phyloP scores from a whole-genome alignment of 1,140 invertebrate genomes.

The Phocides pigmalion region DNA sequence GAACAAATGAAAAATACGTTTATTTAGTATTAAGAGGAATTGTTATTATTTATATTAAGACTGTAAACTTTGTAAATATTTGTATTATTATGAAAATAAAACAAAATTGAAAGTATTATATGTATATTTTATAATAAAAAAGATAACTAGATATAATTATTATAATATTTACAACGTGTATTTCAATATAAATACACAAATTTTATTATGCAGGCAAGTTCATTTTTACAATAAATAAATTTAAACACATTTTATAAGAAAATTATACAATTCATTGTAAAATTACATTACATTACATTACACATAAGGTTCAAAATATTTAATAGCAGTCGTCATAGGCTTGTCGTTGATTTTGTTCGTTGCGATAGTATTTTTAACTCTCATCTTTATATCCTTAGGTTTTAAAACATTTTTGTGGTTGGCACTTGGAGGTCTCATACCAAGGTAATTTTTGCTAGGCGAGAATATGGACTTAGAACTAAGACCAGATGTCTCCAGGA shows the following conservation, averaged over 20 bases:
- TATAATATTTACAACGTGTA: conserved; percentile 70
- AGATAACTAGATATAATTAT: conserved; percentile 56
- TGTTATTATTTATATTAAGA: neutral
- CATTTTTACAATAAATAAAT: conserved; percentile 80
- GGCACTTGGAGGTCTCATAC: conserved; percentile 84
- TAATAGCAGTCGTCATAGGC: conserved; percentile 82
- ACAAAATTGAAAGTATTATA: conserved; percentile 42
- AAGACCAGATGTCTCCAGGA: conserved; percentile 91
- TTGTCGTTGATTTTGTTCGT: conserved; percentile 83
- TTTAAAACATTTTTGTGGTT: conserved; percentile 91
- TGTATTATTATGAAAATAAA: conserved; percentile 42
- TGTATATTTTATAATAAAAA: conserved; percentile 61
- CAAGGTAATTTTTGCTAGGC: conserved; percentile 84
- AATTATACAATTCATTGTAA: conserved; percentile 45
- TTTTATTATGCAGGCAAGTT: conserved; percentile 81
- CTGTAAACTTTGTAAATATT: too few relatives aligned
- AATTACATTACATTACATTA: conserved; percentile 66
- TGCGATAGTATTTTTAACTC: conserved; percentile 80
- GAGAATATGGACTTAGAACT: conserved; percentile 92
- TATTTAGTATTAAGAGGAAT: neutral
- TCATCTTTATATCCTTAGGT: conserved; percentile 90
- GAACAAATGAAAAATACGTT: too few relatives aligned
- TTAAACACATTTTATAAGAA: conserved; percentile 54
- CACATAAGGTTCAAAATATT: conserved; percentile 83
- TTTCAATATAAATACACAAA: conserved; percentile 70